Percentiles rank a stretch among this genome's conserved stretches.
phyloP scores from a whole-genome alignment of 2,797 vertebrate species.

The Neopelma chrysocephalum region DNA sequence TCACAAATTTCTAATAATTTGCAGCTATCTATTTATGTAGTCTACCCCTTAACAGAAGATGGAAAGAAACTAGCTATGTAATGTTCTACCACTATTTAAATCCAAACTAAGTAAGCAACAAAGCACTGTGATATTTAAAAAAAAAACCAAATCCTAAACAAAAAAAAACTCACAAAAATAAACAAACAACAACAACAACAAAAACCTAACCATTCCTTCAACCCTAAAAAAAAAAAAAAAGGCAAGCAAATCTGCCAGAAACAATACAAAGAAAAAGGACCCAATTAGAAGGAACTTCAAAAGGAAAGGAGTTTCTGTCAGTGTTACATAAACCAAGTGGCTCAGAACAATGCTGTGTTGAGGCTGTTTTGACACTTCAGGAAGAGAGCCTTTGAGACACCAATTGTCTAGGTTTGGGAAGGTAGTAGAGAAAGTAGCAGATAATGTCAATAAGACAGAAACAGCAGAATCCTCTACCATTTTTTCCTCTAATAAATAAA shows the following conservation, averaged over 20 bases:
- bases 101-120: neutral
- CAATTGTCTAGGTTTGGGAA: neutral
- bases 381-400: neutral
- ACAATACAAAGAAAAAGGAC: neutral
- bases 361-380: neutral
- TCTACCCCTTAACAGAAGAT: neutral
- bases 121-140: neutral
- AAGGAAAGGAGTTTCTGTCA: neutral
- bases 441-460: neutral
- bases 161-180: neutral
- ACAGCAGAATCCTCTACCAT: neutral
- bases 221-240: neutral
- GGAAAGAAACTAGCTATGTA: neutral
- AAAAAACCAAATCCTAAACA: neutral
- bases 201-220: too few species aligned
- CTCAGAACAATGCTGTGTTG: neutral
- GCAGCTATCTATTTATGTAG: neutral
- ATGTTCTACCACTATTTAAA: neutral
- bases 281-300: neutral
- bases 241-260: neutral
- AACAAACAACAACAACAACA: neutral
- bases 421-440: neutral
- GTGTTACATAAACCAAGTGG: neutral
- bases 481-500: neutral
- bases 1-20: neutral